Base-by-base conservation (phyloP, 2,797 vertebrate genomes). In the Pelodytes ibericus region DNA sequence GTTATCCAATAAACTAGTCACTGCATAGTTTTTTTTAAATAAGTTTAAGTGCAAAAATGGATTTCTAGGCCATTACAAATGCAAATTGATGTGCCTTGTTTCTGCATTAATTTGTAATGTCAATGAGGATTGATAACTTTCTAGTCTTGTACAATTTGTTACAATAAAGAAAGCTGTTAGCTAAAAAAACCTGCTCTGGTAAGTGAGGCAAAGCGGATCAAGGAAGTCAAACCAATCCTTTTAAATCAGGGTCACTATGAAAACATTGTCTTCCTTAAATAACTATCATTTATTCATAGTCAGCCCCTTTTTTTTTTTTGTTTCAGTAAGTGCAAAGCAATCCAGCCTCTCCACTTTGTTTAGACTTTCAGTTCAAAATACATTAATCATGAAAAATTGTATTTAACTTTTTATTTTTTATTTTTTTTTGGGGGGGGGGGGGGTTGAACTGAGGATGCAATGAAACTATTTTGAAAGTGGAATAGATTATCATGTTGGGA, bases 31-130 rank as follows among this genome's bases (percentile, higher is more conserved):
- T 36, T 36, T 36, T 1, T 36, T 6, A 36, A 11, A 11, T 36
- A 36, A 36, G 5, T 11, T 36, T 36, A 36, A 36, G 11, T 11
- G 33, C 33, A 1, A 67, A 65, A 59, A 58, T 31, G 31, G 33
- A 0, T 11, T 66, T 58, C 6, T 59, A 27, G 18, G 26, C 29
- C 27, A 65, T 77, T 57, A 63, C n/a, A 64, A 58, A 71, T 71
- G 74, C 57, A 64, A 71, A 77, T 77, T 39, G 18, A 64, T 64
- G 47, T 58, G 29, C 31, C 39, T 76, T 70, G 36, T 49, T 75
- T 74, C 60, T 71, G 74, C 67, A 77, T 71, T 77, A 36, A 77
- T 77, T 77, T 71, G 74, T 71, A 65, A 71, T 77, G 74, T 77
- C 67, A 77, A 58, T 64, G 74, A 64, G 33, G 49, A 71, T 64